Percentiles rank a stretch among this genome's conserved stretches.
phyloP scores from a whole-genome alignment of 2,797 vertebrate genomes.

The Holocentrus rufus region DNA sequence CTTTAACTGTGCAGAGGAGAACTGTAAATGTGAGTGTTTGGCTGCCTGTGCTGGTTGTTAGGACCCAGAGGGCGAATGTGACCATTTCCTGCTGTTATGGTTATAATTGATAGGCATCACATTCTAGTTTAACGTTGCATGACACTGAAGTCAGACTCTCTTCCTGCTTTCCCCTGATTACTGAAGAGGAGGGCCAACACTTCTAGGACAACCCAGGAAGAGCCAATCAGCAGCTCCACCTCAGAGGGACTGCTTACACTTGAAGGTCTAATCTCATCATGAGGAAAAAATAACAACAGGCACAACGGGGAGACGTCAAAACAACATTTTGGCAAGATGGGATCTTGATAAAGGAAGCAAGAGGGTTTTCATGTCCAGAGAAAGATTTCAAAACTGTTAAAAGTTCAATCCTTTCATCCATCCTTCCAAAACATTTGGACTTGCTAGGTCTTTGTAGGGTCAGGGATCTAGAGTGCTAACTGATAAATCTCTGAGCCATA shows the following conservation, averaged over 20 bases:
- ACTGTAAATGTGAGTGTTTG: not conserved
- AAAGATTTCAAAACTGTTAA: not conserved
- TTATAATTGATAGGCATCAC: conserved; percentile 39
- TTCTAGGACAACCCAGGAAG: conserved; percentile 14
- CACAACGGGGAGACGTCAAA: conserved; percentile 8
- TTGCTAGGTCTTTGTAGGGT: no score
- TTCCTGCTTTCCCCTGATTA: conserved; percentile 45
- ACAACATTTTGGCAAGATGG: not conserved
- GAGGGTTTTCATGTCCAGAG: not conserved
- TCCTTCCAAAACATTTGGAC: no score
- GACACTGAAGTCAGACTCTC: conserved; percentile 1
- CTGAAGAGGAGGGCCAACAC: not conserved
- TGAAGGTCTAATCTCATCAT: conserved; percentile 19
- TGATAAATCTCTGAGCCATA: no score
- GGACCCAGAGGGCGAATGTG: conserved; percentile 18
- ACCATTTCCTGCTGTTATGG: conserved; percentile 62
- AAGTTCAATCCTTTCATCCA: not conserved
- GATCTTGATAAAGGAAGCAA: not conserved
- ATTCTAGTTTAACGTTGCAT: conserved; percentile 22
- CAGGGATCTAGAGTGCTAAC: no score
- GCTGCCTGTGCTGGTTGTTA: conserved; percentile 7
- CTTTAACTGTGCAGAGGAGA: not conserved
- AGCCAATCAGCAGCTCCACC: conserved; percentile 19
- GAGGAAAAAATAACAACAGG: not conserved
- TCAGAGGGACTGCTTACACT: conserved; percentile 8